Evolutionary conservation across 2,797 vertebrate species (phyloP).

Genomic region (Gambusia yucatana): DNA sequence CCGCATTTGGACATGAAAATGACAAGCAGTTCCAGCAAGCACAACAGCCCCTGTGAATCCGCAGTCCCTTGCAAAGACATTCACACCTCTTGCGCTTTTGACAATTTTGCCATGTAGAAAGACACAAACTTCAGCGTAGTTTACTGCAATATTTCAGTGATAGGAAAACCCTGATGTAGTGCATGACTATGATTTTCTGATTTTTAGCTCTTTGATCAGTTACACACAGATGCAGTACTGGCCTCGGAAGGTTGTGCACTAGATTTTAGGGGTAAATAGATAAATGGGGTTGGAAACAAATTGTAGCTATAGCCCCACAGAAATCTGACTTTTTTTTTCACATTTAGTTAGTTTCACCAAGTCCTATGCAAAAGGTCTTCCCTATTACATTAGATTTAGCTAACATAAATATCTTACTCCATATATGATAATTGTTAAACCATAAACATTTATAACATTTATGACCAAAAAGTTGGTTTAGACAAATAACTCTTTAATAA

Average conservation of each 20-base stretch:
- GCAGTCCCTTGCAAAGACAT: background rate
- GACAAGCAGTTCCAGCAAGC: background rate
- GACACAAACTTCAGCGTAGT: background rate
- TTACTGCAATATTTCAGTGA: background rate
- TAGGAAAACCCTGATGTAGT: background rate
- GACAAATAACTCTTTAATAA: background rate
- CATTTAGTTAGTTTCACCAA: background rate
- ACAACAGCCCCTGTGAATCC: background rate
- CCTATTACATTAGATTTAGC: background rate
- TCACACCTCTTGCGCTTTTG: background rate
- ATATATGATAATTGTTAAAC: background rate
- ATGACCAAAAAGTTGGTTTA: background rate
- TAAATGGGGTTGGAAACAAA: background rate
- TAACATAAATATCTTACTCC: background rate
- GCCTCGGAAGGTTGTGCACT: background rate
- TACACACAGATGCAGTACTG: background rate
- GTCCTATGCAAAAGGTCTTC: background rate
- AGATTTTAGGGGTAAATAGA: background rate
- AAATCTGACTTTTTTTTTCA: background rate
- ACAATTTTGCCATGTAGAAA: background rate
- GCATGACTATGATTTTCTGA: background rate
- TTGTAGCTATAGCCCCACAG: background rate
- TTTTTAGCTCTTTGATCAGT: background rate
- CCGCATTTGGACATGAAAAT: slow-evolving; percentile 23
- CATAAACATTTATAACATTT: background rate